Percentiles rank a stretch among this genome's conserved stretches.
Evolutionary conservation across 2,113 vertebrate genomes (phyloP).

Genomic region (Hippocampus abdominalis): DNA sequence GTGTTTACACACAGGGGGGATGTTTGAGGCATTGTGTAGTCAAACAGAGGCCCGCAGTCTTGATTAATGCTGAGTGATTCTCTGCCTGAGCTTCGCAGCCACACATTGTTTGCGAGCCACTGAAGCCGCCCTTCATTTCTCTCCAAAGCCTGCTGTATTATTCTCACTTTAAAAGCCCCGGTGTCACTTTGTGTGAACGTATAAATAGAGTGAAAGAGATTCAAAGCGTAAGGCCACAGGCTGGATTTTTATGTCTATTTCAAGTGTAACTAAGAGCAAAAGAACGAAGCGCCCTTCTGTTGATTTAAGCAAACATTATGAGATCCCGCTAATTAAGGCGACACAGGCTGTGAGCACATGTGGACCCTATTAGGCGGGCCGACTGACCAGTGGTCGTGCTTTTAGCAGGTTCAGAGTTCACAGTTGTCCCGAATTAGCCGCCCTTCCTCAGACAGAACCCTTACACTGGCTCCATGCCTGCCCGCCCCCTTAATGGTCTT

Average conservation of each 20-base stretch:
- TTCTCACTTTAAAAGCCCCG: conserved; percentile 39
- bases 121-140: conserved; percentile 40
- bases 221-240: conserved; percentile 51
- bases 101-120: conserved; percentile 23
- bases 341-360: conserved; percentile 77
- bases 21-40: conserved; percentile 58
- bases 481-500: conserved; percentile 89
- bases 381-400: conserved; percentile 83
- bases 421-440: conserved; percentile 95
- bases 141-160: conserved; percentile 44
- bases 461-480: conserved; percentile 79
- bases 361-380: conserved; percentile 80
- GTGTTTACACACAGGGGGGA: conserved; percentile 57
- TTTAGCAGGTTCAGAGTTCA: conserved; percentile 88
- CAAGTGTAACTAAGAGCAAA: conserved; percentile 30
- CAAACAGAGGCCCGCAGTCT: conserved; percentile 53
- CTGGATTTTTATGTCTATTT: conserved; percentile 37
- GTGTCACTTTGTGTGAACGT: conserved; percentile 43
- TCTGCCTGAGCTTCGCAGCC: conserved; percentile 36
- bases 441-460: conserved; percentile 80
- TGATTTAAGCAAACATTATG: conserved; percentile 72
- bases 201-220: conserved; percentile 45
- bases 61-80: conserved; percentile 58
- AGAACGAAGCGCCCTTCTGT: conserved; percentile 53
- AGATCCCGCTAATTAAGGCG: conserved; percentile 69